These are phyloP conservation scores for Leptoclinus maculatus DNA, from an alignment of 2,797 vertebrate genomes.

Conservation along the genomic window DNA sequence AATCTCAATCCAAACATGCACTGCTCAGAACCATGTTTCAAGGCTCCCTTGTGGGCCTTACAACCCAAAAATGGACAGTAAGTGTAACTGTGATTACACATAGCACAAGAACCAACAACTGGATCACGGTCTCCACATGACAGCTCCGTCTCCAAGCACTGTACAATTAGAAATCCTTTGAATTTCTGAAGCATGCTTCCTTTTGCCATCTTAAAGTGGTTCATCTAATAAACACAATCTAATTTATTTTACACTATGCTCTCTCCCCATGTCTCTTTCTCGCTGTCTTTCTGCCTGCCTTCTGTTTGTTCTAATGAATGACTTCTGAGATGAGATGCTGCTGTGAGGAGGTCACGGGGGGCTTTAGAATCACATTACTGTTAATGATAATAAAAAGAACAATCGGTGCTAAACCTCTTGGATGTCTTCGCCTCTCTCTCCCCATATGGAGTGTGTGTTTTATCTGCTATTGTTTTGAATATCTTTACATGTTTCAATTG, in stretches of 20 bases:
- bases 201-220: slow-evolving; percentile 50
- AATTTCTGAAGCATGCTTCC: slow-evolving; percentile 41
- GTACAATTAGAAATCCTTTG: slow-evolving; percentile 45
- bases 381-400: slow-evolving; percentile 88
- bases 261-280: slow-evolving; percentile 59
- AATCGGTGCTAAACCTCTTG: slow-evolving; percentile 81
- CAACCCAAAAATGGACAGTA: slow-evolving; percentile 64
- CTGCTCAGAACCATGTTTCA: slow-evolving; percentile 42
- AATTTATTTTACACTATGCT: slow-evolving; percentile 73
- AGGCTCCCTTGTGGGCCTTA: slow-evolving; percentile 37
- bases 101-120: slow-evolving; percentile 61
- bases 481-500: slow-evolving; percentile 48
- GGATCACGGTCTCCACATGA: slow-evolving; percentile 53
- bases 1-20: slow-evolving; percentile 63
- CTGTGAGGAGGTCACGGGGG: slow-evolving; percentile 84
- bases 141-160: slow-evolving; percentile 57
- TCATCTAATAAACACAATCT: slow-evolving; percentile 74
- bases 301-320: slow-evolving; percentile 86
- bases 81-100: slow-evolving; percentile 67
- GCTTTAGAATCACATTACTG: slow-evolving; percentile 84
- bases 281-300: slow-evolving; percentile 68
- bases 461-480: slow-evolving; percentile 73
- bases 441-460: slow-evolving; percentile 79
- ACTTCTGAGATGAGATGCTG: slow-evolving; percentile 84
- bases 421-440: slow-evolving; percentile 68